Conservation (phyloP, 2,888 invertebrate species). For the Leptopilina drosophilae region DNA sequence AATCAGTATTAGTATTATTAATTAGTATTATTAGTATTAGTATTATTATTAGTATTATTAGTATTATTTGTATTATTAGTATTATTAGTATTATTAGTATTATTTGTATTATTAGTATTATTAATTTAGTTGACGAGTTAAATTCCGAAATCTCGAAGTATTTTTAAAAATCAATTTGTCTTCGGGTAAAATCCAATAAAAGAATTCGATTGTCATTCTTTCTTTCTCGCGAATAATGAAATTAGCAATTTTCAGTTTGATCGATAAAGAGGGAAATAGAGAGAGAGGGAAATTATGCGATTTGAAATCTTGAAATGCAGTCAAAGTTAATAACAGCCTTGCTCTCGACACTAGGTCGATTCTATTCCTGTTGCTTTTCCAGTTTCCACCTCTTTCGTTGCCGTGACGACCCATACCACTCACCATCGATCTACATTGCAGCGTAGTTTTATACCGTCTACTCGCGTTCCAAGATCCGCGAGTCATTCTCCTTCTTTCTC, state of each 20-base stretch:
- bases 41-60: too few relatives aligned
- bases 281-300: conserved; percentile 18
- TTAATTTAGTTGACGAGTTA: too few relatives aligned
- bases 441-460: conserved; percentile 31
- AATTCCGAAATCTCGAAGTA: too few relatives aligned
- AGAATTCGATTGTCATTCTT: neutral
- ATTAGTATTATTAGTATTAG: too few relatives aligned
- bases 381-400: conserved; percentile 41
- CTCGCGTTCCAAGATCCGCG: conserved; percentile 25
- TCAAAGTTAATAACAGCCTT: conserved; percentile 40
- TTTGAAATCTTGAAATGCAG: conserved; percentile 32
- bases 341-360: conserved; percentile 41
- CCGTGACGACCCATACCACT: conserved; percentile 41
- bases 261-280: neutral
- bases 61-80: too few relatives aligned
- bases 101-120: too few relatives aligned
- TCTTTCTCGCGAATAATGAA: neutral
- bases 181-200: neutral
- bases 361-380: conserved; percentile 40
- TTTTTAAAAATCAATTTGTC: neutral
- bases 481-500: conserved; percentile 31
- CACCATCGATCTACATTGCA: conserved; percentile 32
- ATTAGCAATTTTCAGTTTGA: conserved; percentile 2
- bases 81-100: too few relatives aligned
- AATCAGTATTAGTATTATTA: too few relatives aligned